Base-by-base conservation (phyloP, 2,113 vertebrate genomes). In the Laterallus jamaicensis region DNA sequence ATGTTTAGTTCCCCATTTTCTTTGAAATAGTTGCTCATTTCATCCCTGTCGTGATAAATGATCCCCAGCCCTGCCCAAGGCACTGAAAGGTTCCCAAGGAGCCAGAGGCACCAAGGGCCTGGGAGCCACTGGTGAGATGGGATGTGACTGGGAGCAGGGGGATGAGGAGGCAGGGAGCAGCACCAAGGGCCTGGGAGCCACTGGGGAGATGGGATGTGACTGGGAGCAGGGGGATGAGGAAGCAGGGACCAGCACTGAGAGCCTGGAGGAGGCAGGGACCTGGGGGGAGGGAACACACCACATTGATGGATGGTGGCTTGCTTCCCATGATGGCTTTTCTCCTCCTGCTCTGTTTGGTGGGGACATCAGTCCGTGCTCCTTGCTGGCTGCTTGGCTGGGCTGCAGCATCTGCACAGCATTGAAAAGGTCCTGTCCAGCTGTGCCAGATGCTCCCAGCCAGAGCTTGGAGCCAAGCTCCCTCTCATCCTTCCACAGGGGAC, bases 1-100 rank as follows among this genome's bases (percentile, higher is more conserved):
- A 83, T 82, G 71, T 86, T 83, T 35, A n/a, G 85, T 47, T 84
- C 93, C 84, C 81, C 81, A 10, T 91, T 78, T 82, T 54, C 96
- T 95, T 71, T 74, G 82, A 94, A 76, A 37, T 49, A 84, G 88
- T 79, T 67, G 52, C 79, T 86, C 82, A 26, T 90, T 84, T 59
- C 9, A 8, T 91, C 70, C 86, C 82, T 25, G 5, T 21, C 29
- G 1, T 69, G 89, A 68, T 50, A 91, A 92, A 85, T 40, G 49
- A 62, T 83, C 69, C 62, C 60, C 12, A 18, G 66, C 58, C 11
- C 12, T 67, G 86, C 64, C 93, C 63, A 71, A 56, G 54, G 58
- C 24, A 2, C 12, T 47, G 81, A 13, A 79, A 73, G 56, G 26
- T 71, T 64, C 87, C 87, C 1, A 1, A 66, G 55, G 56, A 39